Percentiles rank a stretch among this genome's conserved stretches.
These are phyloP conservation scores for Caenorhabditis drosophilae DNA, from an alignment of 2,888 invertebrate genomes.

Conservation along the genomic window DNA sequence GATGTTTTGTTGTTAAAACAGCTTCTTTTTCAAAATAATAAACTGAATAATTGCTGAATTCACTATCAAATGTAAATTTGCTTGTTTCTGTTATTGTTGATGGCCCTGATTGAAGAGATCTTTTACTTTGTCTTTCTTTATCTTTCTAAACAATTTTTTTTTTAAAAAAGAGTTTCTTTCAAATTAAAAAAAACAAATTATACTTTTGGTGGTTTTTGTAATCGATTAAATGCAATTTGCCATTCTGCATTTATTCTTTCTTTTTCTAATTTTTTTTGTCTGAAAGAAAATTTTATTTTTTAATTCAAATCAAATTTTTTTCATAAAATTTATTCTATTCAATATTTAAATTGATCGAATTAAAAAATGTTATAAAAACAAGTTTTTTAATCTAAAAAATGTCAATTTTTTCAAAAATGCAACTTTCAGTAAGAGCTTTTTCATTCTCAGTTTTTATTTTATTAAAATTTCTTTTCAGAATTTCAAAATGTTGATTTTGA, in stretches of 20 bases:
- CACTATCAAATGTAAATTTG: slow-evolving; percentile 39
- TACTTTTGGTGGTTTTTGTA: slow-evolving; percentile 23
- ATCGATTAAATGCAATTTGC: slow-evolving; percentile 37
- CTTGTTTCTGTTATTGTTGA: slow-evolving; percentile 41
- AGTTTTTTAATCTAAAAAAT: too few species aligned
- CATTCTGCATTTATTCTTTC: slow-evolving; percentile 49
- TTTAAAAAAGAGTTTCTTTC: neutral
- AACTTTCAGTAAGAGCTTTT: slow-evolving; percentile 25
- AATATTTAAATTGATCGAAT: too few species aligned
- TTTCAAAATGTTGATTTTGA: too few species aligned
- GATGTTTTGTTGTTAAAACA: slow-evolving; percentile 44
- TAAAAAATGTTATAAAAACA: too few species aligned
- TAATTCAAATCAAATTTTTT: too few species aligned
- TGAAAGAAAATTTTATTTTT: too few species aligned
- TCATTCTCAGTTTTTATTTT: too few species aligned
- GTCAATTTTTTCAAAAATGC: too few species aligned
- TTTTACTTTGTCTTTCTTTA: slow-evolving; percentile 25
- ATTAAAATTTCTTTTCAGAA: too few species aligned
- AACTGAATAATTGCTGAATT: slow-evolving; percentile 33
- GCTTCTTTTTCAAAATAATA: slow-evolving; percentile 42
- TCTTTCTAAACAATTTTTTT: slow-evolving; percentile 3
- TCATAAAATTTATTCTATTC: too few species aligned
- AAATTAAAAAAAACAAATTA: neutral
- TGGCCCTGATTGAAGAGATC: slow-evolving; percentile 47
- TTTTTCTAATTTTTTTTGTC: slow-evolving; percentile 37